These are phyloP conservation scores for Balaeniceps rex DNA, from an alignment of 2,113 vertebrate species.

Conservation along the genomic window DNA sequence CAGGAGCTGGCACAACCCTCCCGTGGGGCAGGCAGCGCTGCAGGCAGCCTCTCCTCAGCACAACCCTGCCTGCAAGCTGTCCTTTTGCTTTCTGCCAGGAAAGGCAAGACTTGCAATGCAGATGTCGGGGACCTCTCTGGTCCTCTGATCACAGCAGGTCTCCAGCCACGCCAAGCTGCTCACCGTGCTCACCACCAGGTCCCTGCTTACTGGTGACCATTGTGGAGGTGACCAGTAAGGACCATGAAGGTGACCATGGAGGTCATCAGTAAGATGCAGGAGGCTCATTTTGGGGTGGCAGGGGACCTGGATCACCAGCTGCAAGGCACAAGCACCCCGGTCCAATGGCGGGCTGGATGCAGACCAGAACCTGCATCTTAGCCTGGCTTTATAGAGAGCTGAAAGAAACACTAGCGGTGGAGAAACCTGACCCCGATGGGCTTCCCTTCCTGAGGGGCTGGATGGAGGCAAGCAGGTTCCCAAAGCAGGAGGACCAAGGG, in stretches of 20 bases:
- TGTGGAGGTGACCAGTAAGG: not conserved
- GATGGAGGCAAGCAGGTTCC: not conserved
- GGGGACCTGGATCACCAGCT: fast-evolving
- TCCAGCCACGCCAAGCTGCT: fast-evolving
- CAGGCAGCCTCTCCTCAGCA: not conserved
- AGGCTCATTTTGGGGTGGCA: not conserved
- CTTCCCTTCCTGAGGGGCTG: not conserved
- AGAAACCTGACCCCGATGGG: not conserved
- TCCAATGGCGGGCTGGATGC: not conserved
- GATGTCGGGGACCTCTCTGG: not conserved
- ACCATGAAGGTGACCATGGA: not conserved
- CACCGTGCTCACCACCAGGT: not conserved
- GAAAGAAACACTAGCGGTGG: not conserved
- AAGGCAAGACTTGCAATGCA: not conserved
- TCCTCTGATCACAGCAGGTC: fast-evolving
- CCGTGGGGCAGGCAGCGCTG: not conserved
- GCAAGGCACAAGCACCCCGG: not conserved
- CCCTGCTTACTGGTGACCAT: not conserved
- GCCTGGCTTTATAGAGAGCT: not conserved
- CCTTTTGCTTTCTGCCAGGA: too few species aligned
- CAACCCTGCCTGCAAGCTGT: not conserved
- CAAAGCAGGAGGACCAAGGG: not conserved
- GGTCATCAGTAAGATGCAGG: not conserved
- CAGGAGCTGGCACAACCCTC: not conserved
- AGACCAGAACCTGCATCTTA: not conserved